phyloP scores from a whole-genome alignment of 2,888 invertebrate genomes.

The Cloeon dipterum region DNA sequence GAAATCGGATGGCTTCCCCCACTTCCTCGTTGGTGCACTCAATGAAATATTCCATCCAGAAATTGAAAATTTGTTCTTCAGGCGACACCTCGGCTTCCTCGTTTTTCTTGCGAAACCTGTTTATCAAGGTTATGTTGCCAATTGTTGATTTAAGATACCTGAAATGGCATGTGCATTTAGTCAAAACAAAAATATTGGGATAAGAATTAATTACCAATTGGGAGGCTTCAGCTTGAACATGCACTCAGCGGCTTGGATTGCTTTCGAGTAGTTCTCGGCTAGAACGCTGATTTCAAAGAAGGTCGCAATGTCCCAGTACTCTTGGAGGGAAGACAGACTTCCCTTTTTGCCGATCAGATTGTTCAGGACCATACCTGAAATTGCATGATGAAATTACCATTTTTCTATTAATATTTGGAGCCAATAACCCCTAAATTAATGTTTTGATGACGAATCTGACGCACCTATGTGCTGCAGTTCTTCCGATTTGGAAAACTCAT shows the following conservation, averaged over 20 bases:
- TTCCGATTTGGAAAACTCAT: slow-evolving; percentile 78
- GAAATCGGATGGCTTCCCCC: slow-evolving; percentile 70
- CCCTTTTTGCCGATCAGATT: slow-evolving; percentile 97
- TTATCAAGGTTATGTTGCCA: slow-evolving; percentile 85
- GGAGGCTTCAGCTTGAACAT: slow-evolving; percentile 83
- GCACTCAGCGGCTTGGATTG: slow-evolving; percentile 86
- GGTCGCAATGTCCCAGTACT: slow-evolving; percentile 98
- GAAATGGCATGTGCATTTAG: slow-evolving; percentile 7
- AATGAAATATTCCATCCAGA: slow-evolving; percentile 97
- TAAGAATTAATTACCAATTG: no score
- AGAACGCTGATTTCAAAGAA: slow-evolving; percentile 96
- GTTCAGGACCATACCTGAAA: slow-evolving; percentile 67
- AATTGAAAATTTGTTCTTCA: slow-evolving; percentile 76
- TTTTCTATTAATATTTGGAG: no score
- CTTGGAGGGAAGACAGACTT: slow-evolving; percentile 69
- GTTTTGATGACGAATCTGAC: slow-evolving; percentile 3
- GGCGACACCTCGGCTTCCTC: slow-evolving; percentile 46
- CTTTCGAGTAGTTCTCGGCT: slow-evolving; percentile 90
- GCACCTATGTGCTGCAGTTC: slow-evolving; percentile 75
- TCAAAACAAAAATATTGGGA: no score
- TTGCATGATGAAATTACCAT: no score
- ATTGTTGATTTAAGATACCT: slow-evolving; percentile 90
- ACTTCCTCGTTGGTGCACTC: slow-evolving; percentile 71
- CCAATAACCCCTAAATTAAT: no score
- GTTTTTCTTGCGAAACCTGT: slow-evolving; percentile 61